Evolutionary conservation across 2,113 vertebrate species (phyloP), one percentile per base, ranked within the genome.

Genomic region (Sterrhoptilus dennistouni): DNA sequence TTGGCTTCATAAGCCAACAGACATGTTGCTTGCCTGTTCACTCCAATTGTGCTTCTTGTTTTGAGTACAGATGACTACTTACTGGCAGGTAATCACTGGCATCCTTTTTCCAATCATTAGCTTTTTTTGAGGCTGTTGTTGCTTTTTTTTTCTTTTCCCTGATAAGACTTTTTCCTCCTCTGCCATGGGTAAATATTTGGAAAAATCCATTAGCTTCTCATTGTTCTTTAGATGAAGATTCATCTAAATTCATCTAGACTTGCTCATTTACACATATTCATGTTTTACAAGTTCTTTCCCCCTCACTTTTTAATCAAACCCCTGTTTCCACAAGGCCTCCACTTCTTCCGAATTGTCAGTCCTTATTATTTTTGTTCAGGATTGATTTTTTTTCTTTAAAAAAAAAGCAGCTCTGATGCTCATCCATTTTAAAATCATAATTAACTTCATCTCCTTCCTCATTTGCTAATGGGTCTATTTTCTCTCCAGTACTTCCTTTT

Each of bases 401-500:
- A 92, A 87, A 86, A 84, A 96, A 95, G 70, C 36, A 14, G 28
- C 92, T 97, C 80, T 97, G 93, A 96, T 74, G 90, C 96, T 98
- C 96, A 95, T 90, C 87, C 89, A 95, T 97, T 98, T 98, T 87
- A 96, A 97, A 97, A 97, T 95, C 93, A 95, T 96, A 97, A 97
- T 97, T 98, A 98, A 97, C 95, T 97, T 98, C 95, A 97, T 97
- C 97, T 97, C 96, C 96, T 95, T 97, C 94, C 92, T 95, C 94
- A 86, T 98, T 97, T 97, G 95, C 95, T 97, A 97, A 97, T 94
- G 93, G 95, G 83, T 96, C 96, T 97, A 52, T 97, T 97, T 97
- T 93, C 70, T 97, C 91, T 92, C 78, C 54, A 35, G 70, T 77
- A 87, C 97, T 97, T 95, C 95, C 89, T 97, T 93, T 97, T 92